Evolutionary conservation across 2,113 vertebrate genomes (phyloP).

Genomic region (Xiphias gladius): DNA sequence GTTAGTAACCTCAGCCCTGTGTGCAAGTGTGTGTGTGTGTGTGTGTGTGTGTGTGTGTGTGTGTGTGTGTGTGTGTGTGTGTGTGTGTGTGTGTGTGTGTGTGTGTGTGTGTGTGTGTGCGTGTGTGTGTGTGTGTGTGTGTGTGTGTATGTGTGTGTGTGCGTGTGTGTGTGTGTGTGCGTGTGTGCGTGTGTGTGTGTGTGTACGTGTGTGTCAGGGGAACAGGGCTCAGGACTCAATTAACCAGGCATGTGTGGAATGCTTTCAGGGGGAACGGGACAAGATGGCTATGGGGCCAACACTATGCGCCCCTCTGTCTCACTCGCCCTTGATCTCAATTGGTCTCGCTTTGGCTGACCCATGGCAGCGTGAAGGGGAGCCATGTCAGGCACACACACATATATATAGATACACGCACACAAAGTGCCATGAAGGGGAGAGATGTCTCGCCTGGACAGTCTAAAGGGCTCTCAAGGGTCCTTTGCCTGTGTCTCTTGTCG

Average conservation of each 20-base stretch:
- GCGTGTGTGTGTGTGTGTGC: slow-evolving; percentile 42
- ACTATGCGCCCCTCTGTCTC: slow-evolving; percentile 68
- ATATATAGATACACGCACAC: slow-evolving; percentile 34
- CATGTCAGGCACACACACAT: slow-evolving; percentile 43
- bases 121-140: slow-evolving; percentile 38
- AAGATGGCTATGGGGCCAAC: slow-evolving; percentile 73
- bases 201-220: slow-evolving; percentile 59
- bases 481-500: slow-evolving; percentile 39
- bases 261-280: slow-evolving; percentile 80
- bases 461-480: slow-evolving; percentile 70
- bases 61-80: slow-evolving; percentile 47
- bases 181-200: slow-evolving; percentile 39
- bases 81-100: slow-evolving; percentile 29
- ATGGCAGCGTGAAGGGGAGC: slow-evolving; percentile 75
- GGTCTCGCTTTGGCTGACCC: slow-evolving; percentile 76
- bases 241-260: slow-evolving; percentile 83
- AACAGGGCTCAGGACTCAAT: slow-evolving; percentile 82
- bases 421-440: slow-evolving; percentile 84
- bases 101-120: slow-evolving; percentile 43
- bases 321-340: slow-evolving; percentile 79
- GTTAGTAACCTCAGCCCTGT: slow-evolving; percentile 80
- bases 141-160: no score
- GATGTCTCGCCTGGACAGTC: slow-evolving; percentile 72
- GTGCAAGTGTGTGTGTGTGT: slow-evolving; percentile 43
- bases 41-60: no score